Percentiles rank a stretch among this genome's conserved stretches.
Conservation (phyloP, 2,797 vertebrate genomes). For the Phalanger gymnotis region DNA sequence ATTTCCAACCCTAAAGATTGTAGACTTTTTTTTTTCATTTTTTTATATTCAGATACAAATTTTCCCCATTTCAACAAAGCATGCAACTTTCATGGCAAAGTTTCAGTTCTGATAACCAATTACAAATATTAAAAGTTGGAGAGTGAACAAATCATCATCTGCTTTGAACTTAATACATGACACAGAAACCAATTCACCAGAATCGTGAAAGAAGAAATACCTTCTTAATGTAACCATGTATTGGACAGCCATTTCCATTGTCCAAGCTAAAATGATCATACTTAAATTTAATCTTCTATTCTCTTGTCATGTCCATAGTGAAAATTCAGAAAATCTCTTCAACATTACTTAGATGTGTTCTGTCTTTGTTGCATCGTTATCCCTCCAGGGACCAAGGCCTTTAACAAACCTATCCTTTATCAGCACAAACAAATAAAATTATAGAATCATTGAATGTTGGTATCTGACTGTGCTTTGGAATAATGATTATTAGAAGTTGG, state of each 20-base stretch:
- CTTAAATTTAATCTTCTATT: not conserved
- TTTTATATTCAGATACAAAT: not conserved
- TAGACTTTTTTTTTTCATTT: not conserved
- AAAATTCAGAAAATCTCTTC: not conserved
- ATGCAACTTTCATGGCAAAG: not conserved
- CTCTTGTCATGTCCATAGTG: not conserved
- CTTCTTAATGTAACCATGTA: not conserved
- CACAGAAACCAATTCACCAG: not conserved
- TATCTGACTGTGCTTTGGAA: not conserved
- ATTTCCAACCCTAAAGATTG: slow-evolving; percentile 41
- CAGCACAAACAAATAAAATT: not conserved
- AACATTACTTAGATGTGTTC: not conserved
- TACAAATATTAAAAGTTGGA: slow-evolving; percentile 30
- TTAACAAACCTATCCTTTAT: not conserved
- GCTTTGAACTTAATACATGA: not conserved
- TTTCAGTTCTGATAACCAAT: slow-evolving; percentile 27
- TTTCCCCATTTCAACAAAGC: slow-evolving; percentile 29
- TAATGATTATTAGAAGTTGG: not conserved
- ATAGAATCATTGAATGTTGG: not conserved
- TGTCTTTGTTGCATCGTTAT: not conserved
- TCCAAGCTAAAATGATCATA: not conserved
- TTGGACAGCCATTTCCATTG: not conserved
- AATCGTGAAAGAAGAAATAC: not conserved
- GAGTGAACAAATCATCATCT: not conserved
- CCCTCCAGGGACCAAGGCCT: not conserved